Percentiles rank a stretch among this genome's conserved stretches.
Conservation (phyloP, 2,113 vertebrate species). For the Sterrhoptilus dennistouni region DNA sequence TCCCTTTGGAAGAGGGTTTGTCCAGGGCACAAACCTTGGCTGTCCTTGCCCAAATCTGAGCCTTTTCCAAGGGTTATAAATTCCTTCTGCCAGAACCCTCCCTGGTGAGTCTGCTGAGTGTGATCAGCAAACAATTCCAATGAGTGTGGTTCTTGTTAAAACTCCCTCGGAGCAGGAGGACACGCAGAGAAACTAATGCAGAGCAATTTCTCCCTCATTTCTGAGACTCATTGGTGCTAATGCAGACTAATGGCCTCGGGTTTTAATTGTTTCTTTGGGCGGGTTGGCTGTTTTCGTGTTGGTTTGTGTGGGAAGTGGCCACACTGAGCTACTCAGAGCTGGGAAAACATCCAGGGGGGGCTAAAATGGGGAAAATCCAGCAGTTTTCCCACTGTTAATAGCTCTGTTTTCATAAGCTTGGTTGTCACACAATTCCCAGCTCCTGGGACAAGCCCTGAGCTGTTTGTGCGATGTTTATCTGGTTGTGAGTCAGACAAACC, state of each 20-base stretch:
- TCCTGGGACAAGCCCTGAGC: not conserved
- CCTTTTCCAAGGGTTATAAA: not conserved
- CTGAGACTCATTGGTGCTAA: not conserved
- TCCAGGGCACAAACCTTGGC: not conserved
- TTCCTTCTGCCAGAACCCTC: not conserved
- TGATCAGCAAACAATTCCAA: conserved; percentile 8
- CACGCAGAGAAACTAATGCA: not conserved
- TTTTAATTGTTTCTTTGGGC: not conserved
- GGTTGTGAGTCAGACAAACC: not conserved
- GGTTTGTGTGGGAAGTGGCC: not conserved
- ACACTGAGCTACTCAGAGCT: not conserved
- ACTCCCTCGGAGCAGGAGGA: not conserved
- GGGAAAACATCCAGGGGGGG: not conserved
- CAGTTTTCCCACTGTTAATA: not conserved
- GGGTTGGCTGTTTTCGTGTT: not conserved
- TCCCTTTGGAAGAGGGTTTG: not conserved
- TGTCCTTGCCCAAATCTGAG: not conserved
- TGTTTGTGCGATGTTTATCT: not conserved
- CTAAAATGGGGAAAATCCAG: not conserved
- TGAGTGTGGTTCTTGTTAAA: not conserved
- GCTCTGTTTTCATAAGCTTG: not conserved
- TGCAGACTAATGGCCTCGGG: not conserved
- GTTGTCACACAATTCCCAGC: not conserved
- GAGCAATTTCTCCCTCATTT: not conserved
- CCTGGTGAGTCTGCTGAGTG: not conserved